A percentile compares a stretch with the other conserved stretches of the same genome.
These are phyloP conservation scores for Eupithecia insigniata DNA, from an alignment of 2,888 invertebrate species.

Conservation along the genomic window DNA sequence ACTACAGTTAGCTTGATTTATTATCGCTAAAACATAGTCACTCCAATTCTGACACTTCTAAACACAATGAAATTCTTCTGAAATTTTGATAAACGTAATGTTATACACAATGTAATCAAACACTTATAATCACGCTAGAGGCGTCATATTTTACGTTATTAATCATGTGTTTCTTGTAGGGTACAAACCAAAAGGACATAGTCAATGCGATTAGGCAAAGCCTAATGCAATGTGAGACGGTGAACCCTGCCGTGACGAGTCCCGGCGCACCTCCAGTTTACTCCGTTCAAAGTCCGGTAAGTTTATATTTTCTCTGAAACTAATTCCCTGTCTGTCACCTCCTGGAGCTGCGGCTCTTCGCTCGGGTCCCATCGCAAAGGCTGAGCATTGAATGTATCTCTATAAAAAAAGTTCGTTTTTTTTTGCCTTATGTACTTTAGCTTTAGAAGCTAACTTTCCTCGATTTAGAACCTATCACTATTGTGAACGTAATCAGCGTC, in stretches of 20 bases:
- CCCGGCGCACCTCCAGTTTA: conserved; percentile 86
- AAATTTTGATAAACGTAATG: background rate
- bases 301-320: conserved; percentile 30
- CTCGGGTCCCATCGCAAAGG: too few relatives aligned
- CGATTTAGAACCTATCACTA: background rate
- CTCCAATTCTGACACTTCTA: background rate
- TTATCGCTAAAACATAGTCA: background rate
- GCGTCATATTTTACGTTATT: background rate
- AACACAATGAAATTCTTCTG: background rate
- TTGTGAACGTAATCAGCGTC: background rate
- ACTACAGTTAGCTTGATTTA: background rate
- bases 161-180: conserved; percentile 61
- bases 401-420: too few relatives aligned
- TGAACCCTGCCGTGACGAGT: conserved; percentile 80
- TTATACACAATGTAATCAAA: background rate
- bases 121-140: background rate
- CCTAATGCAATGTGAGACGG: conserved; percentile 93
- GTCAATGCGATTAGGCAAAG: conserved; percentile 95
- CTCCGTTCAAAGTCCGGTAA: conserved; percentile 81
- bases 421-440: too few relatives aligned
- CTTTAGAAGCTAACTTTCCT: too few relatives aligned
- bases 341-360: too few relatives aligned
- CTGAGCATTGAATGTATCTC: too few relatives aligned
- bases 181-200: conserved; percentile 84
- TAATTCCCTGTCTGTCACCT: too few relatives aligned